Evolutionary conservation across 2,797 vertebrate genomes (phyloP).

Genomic region (Gymnodraco acuticeps): DNA sequence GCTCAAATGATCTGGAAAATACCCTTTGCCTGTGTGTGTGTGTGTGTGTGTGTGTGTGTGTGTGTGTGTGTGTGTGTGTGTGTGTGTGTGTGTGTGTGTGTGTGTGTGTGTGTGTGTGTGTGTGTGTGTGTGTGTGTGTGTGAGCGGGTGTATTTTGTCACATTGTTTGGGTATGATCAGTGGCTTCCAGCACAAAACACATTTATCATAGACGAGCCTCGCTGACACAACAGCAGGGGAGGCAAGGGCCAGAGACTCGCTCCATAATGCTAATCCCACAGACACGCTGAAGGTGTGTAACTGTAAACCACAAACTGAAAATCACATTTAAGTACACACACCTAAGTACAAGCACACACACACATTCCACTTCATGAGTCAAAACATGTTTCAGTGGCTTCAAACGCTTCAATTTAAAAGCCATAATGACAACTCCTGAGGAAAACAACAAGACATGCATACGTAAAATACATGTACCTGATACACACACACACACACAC

Average conservation of each 20-base stretch:
- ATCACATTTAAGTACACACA: constrained; percentile 9
- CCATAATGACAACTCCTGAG: constrained; percentile 39
- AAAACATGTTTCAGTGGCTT: constrained; percentile 59
- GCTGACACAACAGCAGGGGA: constrained; percentile 27
- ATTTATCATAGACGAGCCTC: constrained; percentile 38
- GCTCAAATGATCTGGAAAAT: constrained; percentile 41
- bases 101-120: no score
- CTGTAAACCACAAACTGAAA: constrained; percentile 4
- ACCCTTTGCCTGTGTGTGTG: constrained; percentile 7
- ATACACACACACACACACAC: background rate
- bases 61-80: constrained; percentile 10
- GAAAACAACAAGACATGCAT: constrained; percentile 50
- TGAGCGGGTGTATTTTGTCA: constrained; percentile 25
- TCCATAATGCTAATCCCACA: constrained; percentile 24
- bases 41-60: constrained; percentile 19
- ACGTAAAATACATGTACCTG: constrained; percentile 6
- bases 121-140: background rate
- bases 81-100: no score
- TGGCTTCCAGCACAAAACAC: constrained; percentile 30
- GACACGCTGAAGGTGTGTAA: constrained; percentile 16
- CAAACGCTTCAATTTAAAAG: constrained; percentile 55
- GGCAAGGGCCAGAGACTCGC: constrained; percentile 1
- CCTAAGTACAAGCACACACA: constrained; percentile 11
- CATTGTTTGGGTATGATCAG: constrained; percentile 20
- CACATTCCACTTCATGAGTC: constrained; percentile 58